Evolutionary conservation across 2,888 invertebrate genomes (phyloP).

Genomic region (Crematogaster levior): DNA sequence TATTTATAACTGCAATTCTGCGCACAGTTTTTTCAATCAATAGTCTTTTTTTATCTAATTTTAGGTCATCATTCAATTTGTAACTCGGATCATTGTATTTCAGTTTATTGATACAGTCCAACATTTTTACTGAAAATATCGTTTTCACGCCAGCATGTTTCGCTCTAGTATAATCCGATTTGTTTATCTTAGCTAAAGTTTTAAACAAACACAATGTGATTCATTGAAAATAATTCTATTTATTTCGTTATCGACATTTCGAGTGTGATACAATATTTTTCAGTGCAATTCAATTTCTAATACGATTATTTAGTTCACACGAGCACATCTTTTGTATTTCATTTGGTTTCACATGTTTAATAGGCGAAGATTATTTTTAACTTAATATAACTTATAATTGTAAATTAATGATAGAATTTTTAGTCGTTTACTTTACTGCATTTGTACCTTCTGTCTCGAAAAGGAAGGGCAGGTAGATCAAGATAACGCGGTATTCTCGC

Average conservation of each 20-base stretch:
- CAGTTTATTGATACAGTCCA: conserved; percentile 9
- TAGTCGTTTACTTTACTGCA: neutral
- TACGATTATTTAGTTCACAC: neutral
- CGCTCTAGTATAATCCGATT: conserved; percentile 10
- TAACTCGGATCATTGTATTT: neutral
- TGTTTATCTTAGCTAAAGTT: conserved; percentile 28
- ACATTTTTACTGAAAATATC: neutral
- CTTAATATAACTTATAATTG: neutral
- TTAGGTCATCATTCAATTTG: conserved; percentile 5
- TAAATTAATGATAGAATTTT: neutral
- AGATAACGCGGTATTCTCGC: neutral
- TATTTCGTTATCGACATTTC: conserved; percentile 23
- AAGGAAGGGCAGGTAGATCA: neutral
- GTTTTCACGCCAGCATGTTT: neutral
- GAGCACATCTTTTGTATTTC: neutral
- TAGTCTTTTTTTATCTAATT: conserved; percentile 4
- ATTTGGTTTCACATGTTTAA: neutral
- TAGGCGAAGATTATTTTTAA: neutral
- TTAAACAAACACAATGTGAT: neutral
- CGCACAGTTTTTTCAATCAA: conserved; percentile 10
- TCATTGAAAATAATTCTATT: conserved; percentile 10
- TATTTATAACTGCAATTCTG: neutral
- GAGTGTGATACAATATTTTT: neutral
- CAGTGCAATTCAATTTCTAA: neutral
- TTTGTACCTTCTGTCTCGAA: neutral